These are phyloP conservation scores for Gavialis gangeticus DNA, from an alignment of 2,113 vertebrate genomes.

Conservation along the genomic window DNA sequence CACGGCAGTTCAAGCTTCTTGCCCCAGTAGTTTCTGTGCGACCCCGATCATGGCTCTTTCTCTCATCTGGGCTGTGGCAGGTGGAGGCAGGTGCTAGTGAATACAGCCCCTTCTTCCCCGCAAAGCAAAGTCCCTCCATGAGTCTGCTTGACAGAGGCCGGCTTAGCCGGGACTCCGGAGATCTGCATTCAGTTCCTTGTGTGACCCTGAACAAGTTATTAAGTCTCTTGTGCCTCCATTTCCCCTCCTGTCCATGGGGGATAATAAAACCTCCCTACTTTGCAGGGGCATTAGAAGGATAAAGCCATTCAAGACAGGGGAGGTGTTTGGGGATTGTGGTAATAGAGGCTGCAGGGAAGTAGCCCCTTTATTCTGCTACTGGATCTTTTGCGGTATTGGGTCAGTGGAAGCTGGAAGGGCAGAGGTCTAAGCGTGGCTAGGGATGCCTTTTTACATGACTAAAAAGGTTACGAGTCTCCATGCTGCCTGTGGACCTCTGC, in stretches of 20 bases:
- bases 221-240: background rate
- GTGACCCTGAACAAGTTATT: background rate
- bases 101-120: fast-evolving
- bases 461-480: background rate
- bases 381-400: no score
- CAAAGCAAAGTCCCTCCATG: background rate
- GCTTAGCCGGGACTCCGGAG: fast-evolving
- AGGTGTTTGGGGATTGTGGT: background rate
- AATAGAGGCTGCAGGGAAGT: background rate
- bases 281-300: fast-evolving
- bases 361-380: background rate
- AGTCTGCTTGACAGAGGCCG: background rate
- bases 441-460: fast-evolving
- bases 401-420: background rate
- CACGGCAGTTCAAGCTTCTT: background rate
- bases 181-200: background rate
- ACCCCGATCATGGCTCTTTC: background rate
- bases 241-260: background rate
- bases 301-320: background rate
- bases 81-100: background rate
- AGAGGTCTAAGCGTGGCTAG: background rate
- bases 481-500: background rate
- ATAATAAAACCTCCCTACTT: background rate
- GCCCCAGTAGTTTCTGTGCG: background rate
- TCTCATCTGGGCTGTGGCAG: background rate